These are phyloP conservation scores for Eupithecia exiguata DNA, from an alignment of 2,888 invertebrate genomes.

Conservation along the genomic window DNA sequence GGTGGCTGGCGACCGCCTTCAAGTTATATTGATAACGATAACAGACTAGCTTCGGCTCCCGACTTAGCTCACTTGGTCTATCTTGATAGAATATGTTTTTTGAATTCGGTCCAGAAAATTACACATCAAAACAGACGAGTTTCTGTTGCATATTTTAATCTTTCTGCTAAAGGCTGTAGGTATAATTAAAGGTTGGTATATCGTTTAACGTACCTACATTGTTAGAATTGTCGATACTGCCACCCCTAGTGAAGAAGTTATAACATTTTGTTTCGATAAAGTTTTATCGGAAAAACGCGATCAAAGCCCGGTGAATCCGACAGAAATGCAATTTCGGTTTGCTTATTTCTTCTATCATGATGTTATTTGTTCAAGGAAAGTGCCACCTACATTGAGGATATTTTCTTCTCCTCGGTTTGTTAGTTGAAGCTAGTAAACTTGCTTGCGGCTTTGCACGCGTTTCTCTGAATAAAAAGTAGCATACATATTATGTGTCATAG, in stretches of 20 bases:
- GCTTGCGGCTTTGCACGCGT: no score
- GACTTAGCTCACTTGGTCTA: no score
- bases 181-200: neutral
- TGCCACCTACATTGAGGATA: neutral
- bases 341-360: slow-evolving; percentile 13
- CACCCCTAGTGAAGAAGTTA: slow-evolving; percentile 14
- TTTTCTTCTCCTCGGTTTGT: neutral
- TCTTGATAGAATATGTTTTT: no score
- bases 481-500: no score
- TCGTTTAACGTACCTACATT: neutral
- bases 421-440: neutral
- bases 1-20: no score
- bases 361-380: slow-evolving; percentile 3
- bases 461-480: no score
- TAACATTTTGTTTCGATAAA: slow-evolving; percentile 15
- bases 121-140: neutral
- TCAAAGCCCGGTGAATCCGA: slow-evolving; percentile 17
- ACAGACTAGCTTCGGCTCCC: no score
- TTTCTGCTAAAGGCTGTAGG: neutral
- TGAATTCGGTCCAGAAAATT: no score
- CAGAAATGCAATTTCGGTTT: slow-evolving; percentile 17
- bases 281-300: slow-evolving; percentile 13
- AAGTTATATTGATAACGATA: no score
- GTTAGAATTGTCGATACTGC: slow-evolving; percentile 9
- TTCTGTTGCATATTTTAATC: neutral